Percentiles rank a stretch among this genome's conserved stretches.
Evolutionary conservation across 1,140 invertebrate genomes (phyloP).

Genomic region (Eupeodes corollae): DNA sequence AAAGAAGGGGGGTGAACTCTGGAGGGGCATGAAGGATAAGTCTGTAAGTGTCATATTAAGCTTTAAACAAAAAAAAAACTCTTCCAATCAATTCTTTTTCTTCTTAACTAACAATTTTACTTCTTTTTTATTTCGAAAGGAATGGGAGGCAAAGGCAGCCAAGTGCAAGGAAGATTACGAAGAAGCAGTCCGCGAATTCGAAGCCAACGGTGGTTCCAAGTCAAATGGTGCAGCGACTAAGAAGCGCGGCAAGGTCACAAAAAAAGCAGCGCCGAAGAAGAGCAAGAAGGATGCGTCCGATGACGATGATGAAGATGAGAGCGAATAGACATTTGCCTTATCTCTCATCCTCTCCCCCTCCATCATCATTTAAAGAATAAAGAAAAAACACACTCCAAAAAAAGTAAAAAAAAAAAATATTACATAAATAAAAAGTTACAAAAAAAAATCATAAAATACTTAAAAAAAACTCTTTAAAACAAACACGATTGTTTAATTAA

Average conservation of each 20-base stretch:
- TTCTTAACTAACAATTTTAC: background rate
- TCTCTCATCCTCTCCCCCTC: no score
- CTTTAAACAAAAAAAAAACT: no score
- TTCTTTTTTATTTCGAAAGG: slow-evolving; percentile 39
- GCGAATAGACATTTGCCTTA: slow-evolving; percentile 15
- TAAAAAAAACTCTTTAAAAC: no score
- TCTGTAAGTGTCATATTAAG: slow-evolving; percentile 46
- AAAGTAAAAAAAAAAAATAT: no score
- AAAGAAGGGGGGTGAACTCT: slow-evolving; percentile 78
- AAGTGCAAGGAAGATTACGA: slow-evolving; percentile 79
- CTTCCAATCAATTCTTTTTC: no score
- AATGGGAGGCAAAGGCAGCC: slow-evolving; percentile 79
- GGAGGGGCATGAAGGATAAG: slow-evolving; percentile 72
- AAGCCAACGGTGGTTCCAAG: slow-evolving; percentile 53
- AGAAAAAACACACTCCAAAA: no score
- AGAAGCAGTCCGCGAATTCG: slow-evolving; percentile 78
- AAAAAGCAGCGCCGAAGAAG: slow-evolving; percentile 36
- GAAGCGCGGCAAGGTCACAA: slow-evolving; percentile 34
- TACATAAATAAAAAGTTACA: no score
- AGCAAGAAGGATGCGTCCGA: slow-evolving; percentile 40
- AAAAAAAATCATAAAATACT: no score
- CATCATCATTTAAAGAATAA: no score
- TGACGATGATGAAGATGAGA: slow-evolving; percentile 34
- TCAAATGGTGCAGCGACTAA: slow-evolving; percentile 36
- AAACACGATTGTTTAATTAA: no score